Evolutionary conservation across 2,888 invertebrate species (phyloP), one percentile per base, ranked within the genome.

Genomic region (Chamaedrilus cognettii): DNA sequence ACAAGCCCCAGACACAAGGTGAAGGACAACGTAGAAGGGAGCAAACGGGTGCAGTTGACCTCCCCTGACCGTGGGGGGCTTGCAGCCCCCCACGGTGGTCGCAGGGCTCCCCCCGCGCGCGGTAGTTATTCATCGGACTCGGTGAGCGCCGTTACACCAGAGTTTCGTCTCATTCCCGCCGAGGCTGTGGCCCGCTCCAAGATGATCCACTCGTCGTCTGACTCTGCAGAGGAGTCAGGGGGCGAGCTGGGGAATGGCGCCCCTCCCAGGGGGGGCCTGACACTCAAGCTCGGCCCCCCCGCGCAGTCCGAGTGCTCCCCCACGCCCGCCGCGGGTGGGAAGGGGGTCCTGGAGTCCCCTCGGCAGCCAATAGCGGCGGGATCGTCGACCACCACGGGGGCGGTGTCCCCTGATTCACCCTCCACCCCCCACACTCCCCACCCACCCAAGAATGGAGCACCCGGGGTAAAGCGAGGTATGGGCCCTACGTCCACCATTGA

Each of bases 301-400:
- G 55, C 11, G 55, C 28, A 23, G 28, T 52, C 55, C 15, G 26
- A 11, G 7, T 23, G 28, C 15, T 52, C 55, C 19, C 55, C 55
- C 28, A 52, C 55, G 11, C 26, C 7, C 7, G 55, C 55, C 26
- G 28, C 26, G 55, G 42, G 42, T 42, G 42, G 42, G 42, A 42
- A 19, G 42, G 42, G 42, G 42, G 42, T 11, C 11, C 28, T 52
- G 55, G 55, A 52, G 55, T 52, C 55, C 7, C 7, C 55, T 15
- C 19, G 55, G 15, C 55, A 52, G 26, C 55, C 55, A 19, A 52
- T 52, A 15, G 28, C 55, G 7, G 55, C 55, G 11, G 55, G 55
- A 26, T 52, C 55, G 7, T 52, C 55, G 15, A 52, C 55, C 42
- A 7, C 42, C 42, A 11, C 42, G 7, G 11, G 19, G 19, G 19